These are phyloP conservation scores for Zoanthus solanderi DNA, from an alignment of 92 coral and sea anemone genomes.

Conservation along the genomic window DNA sequence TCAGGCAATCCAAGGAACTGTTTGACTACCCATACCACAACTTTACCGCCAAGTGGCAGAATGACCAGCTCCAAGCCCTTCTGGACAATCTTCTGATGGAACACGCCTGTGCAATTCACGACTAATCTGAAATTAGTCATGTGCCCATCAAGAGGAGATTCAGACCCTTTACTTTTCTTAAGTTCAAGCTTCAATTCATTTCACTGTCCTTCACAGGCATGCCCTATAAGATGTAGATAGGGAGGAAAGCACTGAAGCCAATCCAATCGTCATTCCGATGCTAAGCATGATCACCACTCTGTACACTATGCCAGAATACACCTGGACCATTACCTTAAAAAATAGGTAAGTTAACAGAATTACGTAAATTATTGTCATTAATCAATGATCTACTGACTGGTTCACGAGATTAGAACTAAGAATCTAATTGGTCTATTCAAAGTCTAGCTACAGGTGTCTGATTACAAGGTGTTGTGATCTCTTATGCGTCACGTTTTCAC, in stretches of 20 bases:
- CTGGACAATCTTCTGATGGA: not conserved
- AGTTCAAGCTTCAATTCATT: constrained; percentile 55
- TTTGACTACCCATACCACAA: not conserved
- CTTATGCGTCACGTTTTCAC: no score
- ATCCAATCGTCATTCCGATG: constrained; percentile 48
- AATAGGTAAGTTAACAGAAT: constrained; percentile 36
- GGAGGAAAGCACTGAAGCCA: constrained; percentile 35
- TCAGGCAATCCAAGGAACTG: not conserved
- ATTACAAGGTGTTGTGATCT: no score
- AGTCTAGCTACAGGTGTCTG: no score
- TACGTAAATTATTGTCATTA: no score
- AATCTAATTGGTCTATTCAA: no score
- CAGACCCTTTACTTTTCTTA: constrained; percentile 50
- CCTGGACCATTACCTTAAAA: constrained; percentile 44
- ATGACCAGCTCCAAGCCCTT: constrained; percentile 17
- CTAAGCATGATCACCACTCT: constrained; percentile 65
- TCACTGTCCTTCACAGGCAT: constrained; percentile 52
- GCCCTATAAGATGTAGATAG: constrained; percentile 54
- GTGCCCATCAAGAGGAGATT: constrained; percentile 55
- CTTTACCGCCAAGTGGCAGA: constrained; percentile 12
- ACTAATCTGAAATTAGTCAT: constrained; percentile 53
- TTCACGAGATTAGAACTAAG: no score
- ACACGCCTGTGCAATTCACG: constrained; percentile 45
- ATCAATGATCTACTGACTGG: no score
- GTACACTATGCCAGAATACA: constrained; percentile 53